Base-by-base conservation (phyloP, 2,113 vertebrate genomes). In the Eurypyga helias region DNA sequence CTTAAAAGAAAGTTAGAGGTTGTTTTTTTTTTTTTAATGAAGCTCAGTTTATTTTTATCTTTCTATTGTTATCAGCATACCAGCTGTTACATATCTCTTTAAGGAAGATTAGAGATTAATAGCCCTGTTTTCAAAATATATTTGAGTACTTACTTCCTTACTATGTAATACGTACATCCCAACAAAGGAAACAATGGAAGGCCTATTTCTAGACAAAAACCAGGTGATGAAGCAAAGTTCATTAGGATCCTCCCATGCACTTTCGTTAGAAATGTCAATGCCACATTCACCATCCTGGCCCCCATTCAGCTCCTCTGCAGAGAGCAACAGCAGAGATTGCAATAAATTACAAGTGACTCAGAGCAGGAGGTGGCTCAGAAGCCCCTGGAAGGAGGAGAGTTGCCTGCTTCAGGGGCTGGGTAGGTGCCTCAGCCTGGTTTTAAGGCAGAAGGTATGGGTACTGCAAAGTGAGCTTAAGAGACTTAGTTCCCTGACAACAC, bases 91-190 rank as follows among this genome's bases (percentile, higher is more conserved):
- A 78, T 52, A 72, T 51, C 73, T 66, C 87, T 93, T 87, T 80
- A 93, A 90, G 78, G 38, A 95, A 93, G 91, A 96, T 96, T 96
- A 97, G 54, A 92, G 71, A 96, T 95, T 96, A 95, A 96, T 76
- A 89, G 49, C n/a, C 34, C 73, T 49, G 41, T 81, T 95, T 91
- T 77, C 83, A 85, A 97, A 96, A 92, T 95, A 71, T 36, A 94
- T 67, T 87, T 64, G 62, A 96, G 51, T 69, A 57, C 36, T 69
- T 89, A 41, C 36, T 93, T 78, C 69, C 75, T 92, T 38, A 31
- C 51, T 60, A 48, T 80, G 0, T 17, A 64, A 85, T 21, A 82
- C 0, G 2, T 25, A 55, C 45, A 67, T 51, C 28, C 38, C 60
- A 62, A 58, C 38, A 54, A 33, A 69, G 70, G 48, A 69, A 72